Conservation (phyloP, 2,888 invertebrate species). For the Boloria euphrosyne region DNA sequence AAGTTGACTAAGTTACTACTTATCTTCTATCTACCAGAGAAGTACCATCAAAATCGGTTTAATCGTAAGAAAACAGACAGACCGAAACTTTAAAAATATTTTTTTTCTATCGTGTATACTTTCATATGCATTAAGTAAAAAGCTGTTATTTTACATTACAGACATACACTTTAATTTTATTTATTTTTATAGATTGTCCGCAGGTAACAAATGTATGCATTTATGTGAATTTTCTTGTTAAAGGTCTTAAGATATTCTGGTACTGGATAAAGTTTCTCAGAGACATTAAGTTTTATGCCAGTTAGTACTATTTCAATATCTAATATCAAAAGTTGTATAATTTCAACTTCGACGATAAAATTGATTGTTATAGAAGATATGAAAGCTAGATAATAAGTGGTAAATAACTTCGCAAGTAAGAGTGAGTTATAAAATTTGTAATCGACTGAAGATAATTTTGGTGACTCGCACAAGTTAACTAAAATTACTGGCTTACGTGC, state of each 20-base stretch:
- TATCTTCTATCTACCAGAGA: too few relatives aligned
- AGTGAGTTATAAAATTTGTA: constrained; percentile 8
- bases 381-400: constrained; percentile 18
- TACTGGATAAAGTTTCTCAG: constrained; percentile 16
- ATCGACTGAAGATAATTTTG: constrained; percentile 4
- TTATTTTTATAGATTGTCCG: too few relatives aligned
- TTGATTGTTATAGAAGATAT: constrained; percentile 26
- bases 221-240: not conserved
- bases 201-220: not conserved
- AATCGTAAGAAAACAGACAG: too few relatives aligned
- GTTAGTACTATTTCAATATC: constrained; percentile 28
- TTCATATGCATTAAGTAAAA: too few relatives aligned
- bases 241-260: constrained; percentile 8
- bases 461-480: constrained; percentile 1
- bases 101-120: too few relatives aligned
- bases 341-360: constrained; percentile 26
- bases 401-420: constrained; percentile 9
- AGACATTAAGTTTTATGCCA: constrained; percentile 29
- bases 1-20: too few relatives aligned
- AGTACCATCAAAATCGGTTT: too few relatives aligned
- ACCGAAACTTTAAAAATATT: too few relatives aligned
- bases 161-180: too few relatives aligned
- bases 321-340: constrained; percentile 31
- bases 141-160: too few relatives aligned
- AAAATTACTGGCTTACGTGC: not conserved